Base-by-base conservation (phyloP, 92 coral and sea anemone genomes). In the Actinernus sp. region DNA sequence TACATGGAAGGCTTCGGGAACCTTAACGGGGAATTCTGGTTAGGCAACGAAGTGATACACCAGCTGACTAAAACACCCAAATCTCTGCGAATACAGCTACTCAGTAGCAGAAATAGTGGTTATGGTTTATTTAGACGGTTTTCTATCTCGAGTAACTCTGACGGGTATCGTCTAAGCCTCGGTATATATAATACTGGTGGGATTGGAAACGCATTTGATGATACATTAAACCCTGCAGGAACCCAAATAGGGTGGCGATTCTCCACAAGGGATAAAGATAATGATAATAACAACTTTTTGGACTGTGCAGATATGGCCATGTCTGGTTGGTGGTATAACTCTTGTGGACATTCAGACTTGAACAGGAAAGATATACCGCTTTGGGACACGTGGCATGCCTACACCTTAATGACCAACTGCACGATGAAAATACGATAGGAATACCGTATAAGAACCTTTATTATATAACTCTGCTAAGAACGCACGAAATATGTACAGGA, bases 281-380 rank as follows among this genome's bases (percentile, higher is more conserved):
- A 58, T 31, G 68, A 71, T 33, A 21, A 11, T 13, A 46, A 16
- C 41, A 0, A 30, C 2, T 16, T 13, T n/a, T 1, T 13, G 1
- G 29, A 56, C 26, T 54, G 76, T 26, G 76, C 76, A 26, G 9
- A 3, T 0, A 31, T 16, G 11, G 40, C 10, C 37, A 36, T 45
- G 28, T 71, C 78, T 5, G 78, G 62, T 2, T 71, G 78, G 78
- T 71, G 78, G 78, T 58, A 25, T 45, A 20, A 32, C 12, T 2
- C 45, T 1, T 71, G 78, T 32, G 78, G 78, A 19, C 68, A 43
- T 29, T 30, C 68, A 13, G 58, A 58, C 37, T 49, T 71, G 48
- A 71, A 71, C 37, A 3, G 12, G 19, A 25, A 71, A 2, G 17
- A 19, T 6, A n/a, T 13, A 11, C 78, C 78, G 14, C 38, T 56